Base-by-base conservation (phyloP, 2,888 invertebrate species). In the Steinernema hermaphroditum region DNA sequence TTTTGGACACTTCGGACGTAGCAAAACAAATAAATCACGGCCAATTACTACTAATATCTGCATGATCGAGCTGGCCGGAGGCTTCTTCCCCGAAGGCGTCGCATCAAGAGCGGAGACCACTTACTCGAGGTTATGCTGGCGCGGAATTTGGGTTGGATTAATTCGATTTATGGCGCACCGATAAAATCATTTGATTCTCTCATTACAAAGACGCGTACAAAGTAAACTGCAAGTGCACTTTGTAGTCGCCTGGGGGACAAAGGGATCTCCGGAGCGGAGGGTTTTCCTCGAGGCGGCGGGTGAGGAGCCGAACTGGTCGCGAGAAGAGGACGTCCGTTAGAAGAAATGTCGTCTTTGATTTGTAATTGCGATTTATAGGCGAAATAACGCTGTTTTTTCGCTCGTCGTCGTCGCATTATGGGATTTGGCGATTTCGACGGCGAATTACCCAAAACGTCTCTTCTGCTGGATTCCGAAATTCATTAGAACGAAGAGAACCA, bases 121-220 rank as follows among this genome's bases (percentile, higher is more conserved):
- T 46, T 46, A 16, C 29, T 27, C 32, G 62, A 29, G 6, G 37
- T 1, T 29, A 32, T 29, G 1, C 27, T 32, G 62, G 29, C 34
- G 29, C 22, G 54, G 62, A 62, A 62, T 62, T 62, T 62, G 62
- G 62, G 62, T 62, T 62, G 32, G 62, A 62, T 62, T 62, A 62
- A 62, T 34, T 62, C 62, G 62, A 62, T 62, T 62, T 62, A 62
- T 62, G 27, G 32, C 62, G 62, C 62, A 34, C 32, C 62, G 62
- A 62, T 62, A 62, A 62, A 62, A 62, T 62, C 62, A 27, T 62
- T 62, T 29, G 62, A 32, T 62, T 32, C 62, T 29, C 14, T 29
- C 16, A n/a, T 62, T 62, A 16, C 32, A 12, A 62, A 62, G 62
- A 32, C 62, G 62, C 62, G 62, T 32, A 29, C 29, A 29, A 62